These are phyloP conservation scores for Rhineura floridana DNA, from an alignment of 2,113 vertebrate species.

Conservation along the genomic window DNA sequence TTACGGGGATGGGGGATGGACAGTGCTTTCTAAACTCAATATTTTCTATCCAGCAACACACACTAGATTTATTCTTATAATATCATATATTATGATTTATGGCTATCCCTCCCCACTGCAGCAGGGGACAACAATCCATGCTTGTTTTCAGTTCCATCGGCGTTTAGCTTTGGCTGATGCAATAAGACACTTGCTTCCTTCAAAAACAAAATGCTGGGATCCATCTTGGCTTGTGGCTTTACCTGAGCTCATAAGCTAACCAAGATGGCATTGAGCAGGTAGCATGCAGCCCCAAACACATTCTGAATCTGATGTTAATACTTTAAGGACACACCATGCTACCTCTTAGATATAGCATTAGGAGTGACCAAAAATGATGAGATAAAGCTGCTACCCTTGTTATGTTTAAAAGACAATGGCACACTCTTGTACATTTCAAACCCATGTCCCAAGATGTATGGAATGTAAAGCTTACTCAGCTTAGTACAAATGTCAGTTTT, in stretches of 20 bases:
- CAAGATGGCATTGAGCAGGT: slow-evolving; percentile 17
- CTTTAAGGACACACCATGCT: not conserved
- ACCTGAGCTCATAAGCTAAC: slow-evolving; percentile 21
- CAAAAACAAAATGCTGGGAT: slow-evolving; percentile 37
- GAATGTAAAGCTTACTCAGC: not conserved
- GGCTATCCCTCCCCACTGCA: slow-evolving; percentile 16
- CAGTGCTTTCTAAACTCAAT: not conserved
- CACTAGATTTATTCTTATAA: not conserved
- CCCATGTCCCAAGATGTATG: not conserved
- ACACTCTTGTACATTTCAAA: not conserved
- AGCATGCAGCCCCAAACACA: not conserved
- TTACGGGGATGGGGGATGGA: too few species aligned
- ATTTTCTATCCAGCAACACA: not conserved
- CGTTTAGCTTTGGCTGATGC: slow-evolving; percentile 28
- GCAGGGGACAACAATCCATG: not conserved
- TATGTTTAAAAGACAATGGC: not conserved
- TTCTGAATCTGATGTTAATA: not conserved
- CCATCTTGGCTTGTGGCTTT: slow-evolving; percentile 25
- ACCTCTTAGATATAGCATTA: not conserved
- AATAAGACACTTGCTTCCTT: slow-evolving; percentile 17
- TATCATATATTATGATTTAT: slow-evolving; percentile 7
- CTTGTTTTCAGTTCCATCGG: slow-evolving; percentile 10
- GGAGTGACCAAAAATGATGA: not conserved
- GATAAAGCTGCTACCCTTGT: not conserved
- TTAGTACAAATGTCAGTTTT: not conserved